These are phyloP conservation scores for Python bivittatus DNA, from an alignment of 2,113 vertebrate species.

Conservation along the genomic window DNA sequence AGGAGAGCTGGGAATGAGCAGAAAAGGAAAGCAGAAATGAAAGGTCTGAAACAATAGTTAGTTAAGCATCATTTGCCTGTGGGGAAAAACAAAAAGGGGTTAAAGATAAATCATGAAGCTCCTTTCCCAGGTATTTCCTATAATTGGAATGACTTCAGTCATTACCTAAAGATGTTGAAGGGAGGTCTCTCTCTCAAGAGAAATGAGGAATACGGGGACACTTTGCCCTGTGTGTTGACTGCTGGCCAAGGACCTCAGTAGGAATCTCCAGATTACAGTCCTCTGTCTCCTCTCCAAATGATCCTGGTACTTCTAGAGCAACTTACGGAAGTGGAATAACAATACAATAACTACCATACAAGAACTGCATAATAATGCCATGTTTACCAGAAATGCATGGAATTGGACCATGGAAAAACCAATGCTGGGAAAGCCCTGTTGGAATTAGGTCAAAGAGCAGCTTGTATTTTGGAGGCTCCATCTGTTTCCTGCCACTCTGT, in stretches of 20 bases:
- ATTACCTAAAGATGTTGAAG: not conserved
- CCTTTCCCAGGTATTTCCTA: not conserved
- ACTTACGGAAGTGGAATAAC: not conserved
- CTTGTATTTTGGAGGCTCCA: not conserved
- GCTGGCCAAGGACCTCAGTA: not conserved
- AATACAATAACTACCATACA: not conserved
- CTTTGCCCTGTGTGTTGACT: not conserved
- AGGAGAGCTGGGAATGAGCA: not conserved
- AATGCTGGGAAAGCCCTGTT: not conserved
- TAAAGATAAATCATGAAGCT: not conserved
- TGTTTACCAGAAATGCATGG: not conserved
- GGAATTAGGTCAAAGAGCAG: not conserved
- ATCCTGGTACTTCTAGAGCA: not conserved
- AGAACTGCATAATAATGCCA: not conserved
- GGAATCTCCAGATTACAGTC: not conserved
- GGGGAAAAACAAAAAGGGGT: not conserved
- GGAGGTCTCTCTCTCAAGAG: not conserved
- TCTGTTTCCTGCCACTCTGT: not conserved
- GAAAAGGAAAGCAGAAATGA: not conserved
- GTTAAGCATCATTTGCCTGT: not conserved
- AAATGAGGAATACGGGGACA: not conserved
- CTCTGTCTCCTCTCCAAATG: not conserved
- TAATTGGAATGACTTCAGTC: not conserved
- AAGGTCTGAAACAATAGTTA: not conserved
- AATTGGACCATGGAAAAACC: not conserved